Base-by-base conservation (phyloP, 2,888 invertebrate species). In the Smittia sp. region DNA sequence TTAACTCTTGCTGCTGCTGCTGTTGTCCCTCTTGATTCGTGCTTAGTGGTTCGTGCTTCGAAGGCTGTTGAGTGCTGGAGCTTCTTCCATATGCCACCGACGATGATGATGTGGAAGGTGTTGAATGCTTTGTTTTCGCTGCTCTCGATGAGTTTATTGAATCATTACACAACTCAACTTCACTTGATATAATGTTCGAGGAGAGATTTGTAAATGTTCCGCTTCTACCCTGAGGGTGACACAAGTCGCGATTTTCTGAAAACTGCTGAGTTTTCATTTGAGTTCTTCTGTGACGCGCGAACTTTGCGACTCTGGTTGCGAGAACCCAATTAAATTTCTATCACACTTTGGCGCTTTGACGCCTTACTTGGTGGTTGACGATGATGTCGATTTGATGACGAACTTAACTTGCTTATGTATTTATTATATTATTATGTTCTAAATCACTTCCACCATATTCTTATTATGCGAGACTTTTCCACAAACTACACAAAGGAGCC, bases 211-310 rank as follows among this genome's bases (percentile, higher is more conserved):
- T 39, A 75, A 74, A 66, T 76, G 75, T 54, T 76, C 54, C 74
- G 58, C 73, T 76, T 75, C 76, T 77, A 76, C 78, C 78, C 78
- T 77, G 75, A 76, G 77, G 77, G 78, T 78, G 78, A 78, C 78
- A 77, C 76, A 78, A 78, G 78, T 78, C 78, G 78, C 77, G 77
- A 76, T 77, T 78, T 76, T 76, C 77, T 76, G 76, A 76, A 76
- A 77, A 78, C 77, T 78, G 78, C 77, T 78, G 77, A 78, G 77
- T 78, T 78, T 78, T 78, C 78, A 78, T 78, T 78, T 78, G 78
- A 75, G 73, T 75, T 75, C 25, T 68, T 66, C 67, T 74, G 11
- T 24, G 15, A 32, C 46, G 20, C 20, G 25, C 25, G 22, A 73
- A 65, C 15, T 15, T 25, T 25, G 1, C 27, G 24, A 18, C 20